Evolutionary conservation across 2,888 invertebrate genomes (phyloP).

Genomic region (Cryptocheilus praepositus): DNA sequence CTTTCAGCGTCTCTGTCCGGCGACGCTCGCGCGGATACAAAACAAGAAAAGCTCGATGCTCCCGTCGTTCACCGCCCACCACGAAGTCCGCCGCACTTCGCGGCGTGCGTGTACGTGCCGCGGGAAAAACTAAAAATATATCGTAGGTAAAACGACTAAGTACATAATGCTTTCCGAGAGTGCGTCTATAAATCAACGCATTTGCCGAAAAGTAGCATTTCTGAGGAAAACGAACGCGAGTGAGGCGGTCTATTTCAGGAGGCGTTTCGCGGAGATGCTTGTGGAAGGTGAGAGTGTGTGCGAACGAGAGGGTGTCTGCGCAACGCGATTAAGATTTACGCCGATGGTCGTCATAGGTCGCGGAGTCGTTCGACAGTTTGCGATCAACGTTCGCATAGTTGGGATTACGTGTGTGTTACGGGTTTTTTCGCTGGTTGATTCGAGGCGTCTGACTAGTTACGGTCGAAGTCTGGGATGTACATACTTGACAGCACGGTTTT

Average conservation of each 20-base stretch:
- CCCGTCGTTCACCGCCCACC: too few species aligned
- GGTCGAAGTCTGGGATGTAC: too few species aligned
- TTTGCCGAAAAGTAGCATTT: slow-evolving; percentile 29
- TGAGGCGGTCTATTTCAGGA: slow-evolving; percentile 4
- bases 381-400: too few species aligned
- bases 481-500: too few species aligned
- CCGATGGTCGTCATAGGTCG: not conserved
- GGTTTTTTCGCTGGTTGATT: too few species aligned
- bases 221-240: not conserved
- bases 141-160: slow-evolving; percentile 27
- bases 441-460: too few species aligned
- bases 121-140: slow-evolving; percentile 34
- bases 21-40: slow-evolving; percentile 25
- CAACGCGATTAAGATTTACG: slow-evolving; percentile 2
- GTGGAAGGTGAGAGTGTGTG: slow-evolving; percentile 11
- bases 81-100: too few species aligned
- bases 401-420: too few species aligned
- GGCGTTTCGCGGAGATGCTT: not conserved
- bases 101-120: too few species aligned
- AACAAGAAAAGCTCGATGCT: too few species aligned
- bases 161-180: slow-evolving; percentile 22
- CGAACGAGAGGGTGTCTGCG: slow-evolving; percentile 8
- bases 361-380: too few species aligned
- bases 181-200: slow-evolving; percentile 31
- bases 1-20: slow-evolving; percentile 24